Percentiles rank a stretch among this genome's conserved stretches.
Evolutionary conservation across 2,113 vertebrate species (phyloP).

Genomic region (Epinephelus fuscoguttatus): DNA sequence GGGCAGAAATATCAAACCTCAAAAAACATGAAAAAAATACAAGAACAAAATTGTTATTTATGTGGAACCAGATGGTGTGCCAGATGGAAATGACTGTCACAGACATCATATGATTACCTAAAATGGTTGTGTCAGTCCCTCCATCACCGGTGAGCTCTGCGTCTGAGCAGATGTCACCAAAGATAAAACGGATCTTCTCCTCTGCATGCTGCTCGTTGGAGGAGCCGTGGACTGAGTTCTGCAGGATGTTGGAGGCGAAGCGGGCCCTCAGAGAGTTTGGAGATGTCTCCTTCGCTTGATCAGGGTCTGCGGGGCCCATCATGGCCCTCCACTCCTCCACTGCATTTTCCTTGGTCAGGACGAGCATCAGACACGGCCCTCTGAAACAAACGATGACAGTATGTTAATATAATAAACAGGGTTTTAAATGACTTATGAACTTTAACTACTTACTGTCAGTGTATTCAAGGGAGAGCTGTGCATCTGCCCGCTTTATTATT

Average conservation of each 20-base stretch:
- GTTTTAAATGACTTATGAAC: not conserved
- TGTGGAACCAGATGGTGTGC: conserved; percentile 30
- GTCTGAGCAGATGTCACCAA: conserved; percentile 76
- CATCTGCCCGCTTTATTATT: not conserved
- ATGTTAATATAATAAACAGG: not conserved
- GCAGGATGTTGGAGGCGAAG: conserved; percentile 84
- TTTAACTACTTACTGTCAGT: not conserved
- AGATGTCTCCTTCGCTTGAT: conserved; percentile 77
- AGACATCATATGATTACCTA: conserved; percentile 48
- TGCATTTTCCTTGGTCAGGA: conserved; percentile 88
- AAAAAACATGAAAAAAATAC: not conserved
- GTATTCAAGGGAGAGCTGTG: too few relatives aligned
- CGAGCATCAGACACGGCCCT: conserved; percentile 84
- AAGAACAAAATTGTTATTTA: not conserved
- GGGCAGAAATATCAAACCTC: not conserved
- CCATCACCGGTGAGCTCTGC: conserved; percentile 38
- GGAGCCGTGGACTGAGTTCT: conserved; percentile 88
- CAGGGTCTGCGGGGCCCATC: conserved; percentile 89
- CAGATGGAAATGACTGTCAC: conserved; percentile 31
- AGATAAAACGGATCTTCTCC: conserved; percentile 82
- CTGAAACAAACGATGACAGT: conserved; percentile 70
- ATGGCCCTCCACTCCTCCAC: conserved; percentile 87
- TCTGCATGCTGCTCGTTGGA: conserved; percentile 76
- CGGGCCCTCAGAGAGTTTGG: conserved; percentile 86
- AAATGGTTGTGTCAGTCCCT: conserved; percentile 34